Evolutionary conservation across 2,797 vertebrate species (phyloP), one percentile per base, ranked within the genome.

Genomic region (Antennarius maculatus): DNA sequence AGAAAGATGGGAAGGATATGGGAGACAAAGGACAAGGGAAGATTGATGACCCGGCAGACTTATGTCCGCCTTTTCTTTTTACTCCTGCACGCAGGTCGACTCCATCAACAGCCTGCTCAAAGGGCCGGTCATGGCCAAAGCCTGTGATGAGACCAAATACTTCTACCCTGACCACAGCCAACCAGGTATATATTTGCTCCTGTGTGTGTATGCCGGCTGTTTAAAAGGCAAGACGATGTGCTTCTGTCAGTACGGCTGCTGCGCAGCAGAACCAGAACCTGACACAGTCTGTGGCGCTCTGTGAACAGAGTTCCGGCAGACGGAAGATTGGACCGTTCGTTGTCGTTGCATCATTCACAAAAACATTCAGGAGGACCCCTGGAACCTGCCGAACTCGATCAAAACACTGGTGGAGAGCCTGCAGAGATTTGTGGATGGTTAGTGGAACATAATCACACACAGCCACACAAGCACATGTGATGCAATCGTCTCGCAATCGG

Each of bases 301-400:
- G 31, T 71, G 27, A 65, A 52, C 88, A 99, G 97, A 99, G 87
- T 97, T 98, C 85, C 95, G 96, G 15, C 95, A 98, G 82, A 96
- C 96, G 6, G 97, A 98, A 64, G 97, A 99, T 80, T 96, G 93
- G 86, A 96, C 95, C 0, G 75, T 93, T 23, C 94, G 94, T 14
- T 97, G 93, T 69, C 92, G 96, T 43, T 91, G 86, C 69, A 79
- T 97, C 49, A 97, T 99, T 80, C 95, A 97, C 87, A 95, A 96
- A 84, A 98, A 97, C 87, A 96, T 99, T 86, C 96, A 97, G 83
- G 97, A 99, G 88, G 97, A 99, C 89, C 97, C 97, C 11, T 99
- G 97, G 97, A 99, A 98, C 92, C 95, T 99, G 41, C 97, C 97
- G n/a, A 88, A 61, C 86, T 95, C 97, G n/a, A 99, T 99, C 86